Evolutionary conservation across 1,140 invertebrate species (phyloP), one percentile per base, ranked within the genome.

Genomic region (Pomacea maculata): DNA sequence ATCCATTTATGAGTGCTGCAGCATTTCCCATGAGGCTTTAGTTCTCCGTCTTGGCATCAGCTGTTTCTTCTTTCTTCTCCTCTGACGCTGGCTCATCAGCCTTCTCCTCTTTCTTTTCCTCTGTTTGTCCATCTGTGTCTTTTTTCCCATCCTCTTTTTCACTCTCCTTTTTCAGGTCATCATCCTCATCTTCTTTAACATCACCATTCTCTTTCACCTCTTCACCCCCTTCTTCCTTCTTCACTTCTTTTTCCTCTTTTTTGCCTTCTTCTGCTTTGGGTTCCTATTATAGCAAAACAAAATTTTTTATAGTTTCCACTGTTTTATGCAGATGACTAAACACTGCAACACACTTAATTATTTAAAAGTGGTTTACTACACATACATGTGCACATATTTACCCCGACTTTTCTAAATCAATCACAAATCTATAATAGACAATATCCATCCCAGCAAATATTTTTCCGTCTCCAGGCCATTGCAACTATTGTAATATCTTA

Each of bases 211-310:
- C 75, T 73, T 88, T 83, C 57, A 82, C 83, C 64, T 83, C 84
- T 57, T 86, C 80, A 12, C 77, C 76, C 15, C 72, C 29, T 25
- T 52, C 81, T 29, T 82, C 72, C 11, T 67, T 71, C 75, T 77
- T 84, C 83, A 78, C 85, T 74, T 87, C 82, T 17, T 83, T 74
- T 34, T 73, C 78, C n/a, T 67, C 83, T 5, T 64, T 55, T 64
- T 82, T 71, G 25, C 79, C 83, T 78, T 86, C 87, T 21, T 84
- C 85, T 75, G 78, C 85, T 78, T 83, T 83, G 21, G 83, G 80
- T n/a, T 83, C 87, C n/a, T 78, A 65, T 11, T 21, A 54, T 19
- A 6, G 19, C n/a, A 54, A 21, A 67, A 45, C 15, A 12, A 78
- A 25, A 25, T n/a, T 1, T 19, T 73, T 73, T 19, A 29, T 34